phyloP scores from a whole-genome alignment of 2,888 invertebrate genomes.

The Drosophila hamatofila region DNA sequence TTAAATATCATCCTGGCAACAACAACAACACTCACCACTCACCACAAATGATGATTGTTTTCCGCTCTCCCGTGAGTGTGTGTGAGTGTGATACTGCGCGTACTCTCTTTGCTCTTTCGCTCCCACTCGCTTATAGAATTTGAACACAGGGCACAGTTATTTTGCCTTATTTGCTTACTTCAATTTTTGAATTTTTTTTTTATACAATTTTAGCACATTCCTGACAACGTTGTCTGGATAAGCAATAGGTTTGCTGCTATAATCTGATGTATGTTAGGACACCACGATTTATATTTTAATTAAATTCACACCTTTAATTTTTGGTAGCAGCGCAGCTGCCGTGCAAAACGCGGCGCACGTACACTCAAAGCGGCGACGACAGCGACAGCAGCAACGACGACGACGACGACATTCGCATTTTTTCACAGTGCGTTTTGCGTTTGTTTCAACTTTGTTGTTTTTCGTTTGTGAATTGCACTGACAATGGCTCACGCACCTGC shows the following conservation, averaged over 20 bases:
- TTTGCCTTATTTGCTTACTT: conserved; percentile 49
- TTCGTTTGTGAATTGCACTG: conserved; percentile 57
- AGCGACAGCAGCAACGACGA: conserved; percentile 54
- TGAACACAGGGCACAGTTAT: conserved; percentile 58
- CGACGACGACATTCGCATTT: conserved; percentile 76
- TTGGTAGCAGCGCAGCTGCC: conserved; percentile 65
- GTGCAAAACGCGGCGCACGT: conserved; percentile 69
- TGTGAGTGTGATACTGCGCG: conserved; percentile 56
- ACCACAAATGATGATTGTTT: conserved; percentile 69
- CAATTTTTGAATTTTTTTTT: conserved; percentile 21
- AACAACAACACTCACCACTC: conserved; percentile 57
- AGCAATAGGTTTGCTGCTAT: conserved; percentile 23
- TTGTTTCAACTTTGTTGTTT: conserved; percentile 57
- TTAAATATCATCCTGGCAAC: conserved; percentile 55
- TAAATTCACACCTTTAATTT: conserved; percentile 67
- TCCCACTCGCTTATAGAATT: conserved; percentile 62
- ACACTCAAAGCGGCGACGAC: conserved; percentile 67
- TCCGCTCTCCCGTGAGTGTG: conserved; percentile 57
- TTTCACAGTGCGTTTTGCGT: conserved; percentile 69
- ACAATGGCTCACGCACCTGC: conserved; percentile 57
- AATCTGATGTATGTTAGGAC: conserved; percentile 32
- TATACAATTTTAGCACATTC: conserved; percentile 57
- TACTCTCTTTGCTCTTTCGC: conserved; percentile 45
- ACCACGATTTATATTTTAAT: conserved; percentile 31
- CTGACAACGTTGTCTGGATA: conserved; percentile 34